A percentile compares a stretch with the other conserved stretches of the same genome.
Conservation (phyloP, 1,140 invertebrate genomes). For the Condylostylus longicornis region DNA sequence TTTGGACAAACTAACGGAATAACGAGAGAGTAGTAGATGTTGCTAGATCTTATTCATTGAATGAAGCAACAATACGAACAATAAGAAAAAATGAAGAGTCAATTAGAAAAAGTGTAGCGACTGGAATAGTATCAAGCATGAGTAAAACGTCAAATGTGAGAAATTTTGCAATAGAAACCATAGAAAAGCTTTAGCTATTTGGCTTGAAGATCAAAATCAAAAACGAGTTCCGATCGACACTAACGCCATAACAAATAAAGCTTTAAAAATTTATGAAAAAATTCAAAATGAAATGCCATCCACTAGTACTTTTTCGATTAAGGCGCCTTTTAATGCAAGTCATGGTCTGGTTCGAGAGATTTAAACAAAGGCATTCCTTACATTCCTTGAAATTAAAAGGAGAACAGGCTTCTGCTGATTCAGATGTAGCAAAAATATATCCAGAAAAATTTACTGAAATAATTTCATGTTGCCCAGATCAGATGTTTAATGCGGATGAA, state of each 20-base stretch:
- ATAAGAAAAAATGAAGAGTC: slow-evolving; percentile 6
- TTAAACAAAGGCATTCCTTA: slow-evolving; percentile 1
- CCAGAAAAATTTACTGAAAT: slow-evolving; percentile 4
- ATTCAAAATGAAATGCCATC: slow-evolving; percentile 6
- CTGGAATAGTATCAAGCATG: slow-evolving; percentile 2
- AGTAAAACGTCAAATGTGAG: slow-evolving; percentile 6
- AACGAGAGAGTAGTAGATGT: slow-evolving; percentile 7
- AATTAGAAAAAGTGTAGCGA: slow-evolving; percentile 7
- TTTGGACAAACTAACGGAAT: slow-evolving; percentile 8
- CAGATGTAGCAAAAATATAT: slow-evolving; percentile 3
- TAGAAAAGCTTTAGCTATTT: slow-evolving; percentile 14
- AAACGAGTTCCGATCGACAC: slow-evolving; percentile 14
- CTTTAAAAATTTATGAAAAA: slow-evolving; percentile 12
- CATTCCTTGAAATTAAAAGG: slow-evolving; percentile 4
- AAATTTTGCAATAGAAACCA: slow-evolving; percentile 7
- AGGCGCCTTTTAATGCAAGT: slow-evolving; percentile 9
- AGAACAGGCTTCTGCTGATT: slow-evolving; percentile 4
- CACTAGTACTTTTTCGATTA: slow-evolving; percentile 7
- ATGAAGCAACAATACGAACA: slow-evolving; percentile 9
- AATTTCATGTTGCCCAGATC: slow-evolving; percentile 19
- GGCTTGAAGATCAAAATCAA: slow-evolving; percentile 17
- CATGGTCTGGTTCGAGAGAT: slow-evolving; percentile 10
- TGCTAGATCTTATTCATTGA: slow-evolving; percentile 9
- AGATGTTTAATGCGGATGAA: slow-evolving; percentile 33
- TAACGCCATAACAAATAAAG: slow-evolving; percentile 14